phyloP scores from a whole-genome alignment of 2,113 vertebrate genomes.

The Corythornis vintsioides region DNA sequence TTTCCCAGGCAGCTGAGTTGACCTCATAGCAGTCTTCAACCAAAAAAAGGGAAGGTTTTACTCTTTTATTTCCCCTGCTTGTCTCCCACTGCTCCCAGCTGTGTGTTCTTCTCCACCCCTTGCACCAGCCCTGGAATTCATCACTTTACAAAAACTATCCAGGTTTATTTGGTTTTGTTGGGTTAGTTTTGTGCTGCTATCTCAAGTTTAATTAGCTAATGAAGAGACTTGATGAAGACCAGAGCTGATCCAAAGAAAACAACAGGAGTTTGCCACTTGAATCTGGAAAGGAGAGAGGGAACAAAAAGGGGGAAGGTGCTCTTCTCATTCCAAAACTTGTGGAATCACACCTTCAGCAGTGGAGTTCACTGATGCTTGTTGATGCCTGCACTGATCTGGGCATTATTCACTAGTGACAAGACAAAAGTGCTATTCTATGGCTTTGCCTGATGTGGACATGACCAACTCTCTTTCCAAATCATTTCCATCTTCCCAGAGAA shows the following conservation, averaged over 20 bases:
- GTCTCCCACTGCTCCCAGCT: neutral
- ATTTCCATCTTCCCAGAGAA: neutral
- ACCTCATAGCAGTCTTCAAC: neutral
- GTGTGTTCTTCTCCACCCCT: neutral
- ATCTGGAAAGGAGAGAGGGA: neutral
- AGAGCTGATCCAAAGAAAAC: neutral
- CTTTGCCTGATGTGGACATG: neutral
- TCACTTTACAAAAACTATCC: neutral
- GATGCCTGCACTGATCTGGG: neutral
- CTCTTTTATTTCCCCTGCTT: neutral
- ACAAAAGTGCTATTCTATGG: neutral
- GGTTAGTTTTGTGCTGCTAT: neutral
- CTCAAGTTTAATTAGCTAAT: neutral
- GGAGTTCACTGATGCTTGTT: neutral
- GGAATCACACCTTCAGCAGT: neutral
- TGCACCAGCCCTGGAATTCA: neutral
- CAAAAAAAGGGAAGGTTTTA: neutral
- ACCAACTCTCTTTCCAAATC: neutral
- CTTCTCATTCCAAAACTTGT: neutral
- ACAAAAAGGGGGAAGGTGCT: neutral
- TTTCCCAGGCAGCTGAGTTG: neutral
- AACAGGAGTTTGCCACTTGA: neutral
- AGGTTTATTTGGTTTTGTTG: neutral
- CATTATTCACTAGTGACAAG: neutral
- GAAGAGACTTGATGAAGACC: neutral